phyloP scores from a whole-genome alignment of 2,888 invertebrate species.

The Apoderus coryli region DNA sequence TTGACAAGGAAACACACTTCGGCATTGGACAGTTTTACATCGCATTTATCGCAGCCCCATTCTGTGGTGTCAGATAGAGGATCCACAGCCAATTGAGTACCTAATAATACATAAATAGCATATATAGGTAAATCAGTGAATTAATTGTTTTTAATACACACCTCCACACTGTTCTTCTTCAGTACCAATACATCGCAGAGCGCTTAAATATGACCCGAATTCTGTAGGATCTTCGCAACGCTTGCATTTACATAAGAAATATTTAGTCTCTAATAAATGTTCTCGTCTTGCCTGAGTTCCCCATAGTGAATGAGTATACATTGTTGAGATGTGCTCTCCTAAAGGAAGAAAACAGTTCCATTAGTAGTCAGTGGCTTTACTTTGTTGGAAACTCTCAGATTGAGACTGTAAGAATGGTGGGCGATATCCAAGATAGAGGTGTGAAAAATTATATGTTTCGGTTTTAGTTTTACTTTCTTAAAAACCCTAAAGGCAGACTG shows the following conservation, averaged over 20 bases:
- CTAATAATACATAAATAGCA: conserved; percentile 7
- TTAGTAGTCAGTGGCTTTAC: no score
- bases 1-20: conserved; percentile 53
- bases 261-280: conserved; percentile 64
- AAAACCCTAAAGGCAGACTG: no score
- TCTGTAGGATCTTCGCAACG: conserved; percentile 73
- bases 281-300: conserved; percentile 67
- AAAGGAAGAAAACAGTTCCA: no score
- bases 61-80: conserved; percentile 56
- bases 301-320: conserved; percentile 82
- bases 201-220: conserved; percentile 57
- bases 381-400: no score
- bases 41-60: conserved; percentile 63
- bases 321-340: conserved; percentile 64
- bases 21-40: conserved; percentile 42
- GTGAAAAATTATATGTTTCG: no score
- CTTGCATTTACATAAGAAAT: conserved; percentile 55
- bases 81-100: conserved; percentile 50
- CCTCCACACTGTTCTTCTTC: conserved; percentile 39
- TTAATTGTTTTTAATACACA: no score
- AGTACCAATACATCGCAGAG: conserved; percentile 49
- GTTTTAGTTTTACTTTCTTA: no score
- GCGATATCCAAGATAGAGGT: no score
- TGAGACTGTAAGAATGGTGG: no score
- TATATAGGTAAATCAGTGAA: not conserved